Evolutionary conservation across 2,113 vertebrate genomes (phyloP).

Genomic region (Paradoxurus hermaphroditus): DNA sequence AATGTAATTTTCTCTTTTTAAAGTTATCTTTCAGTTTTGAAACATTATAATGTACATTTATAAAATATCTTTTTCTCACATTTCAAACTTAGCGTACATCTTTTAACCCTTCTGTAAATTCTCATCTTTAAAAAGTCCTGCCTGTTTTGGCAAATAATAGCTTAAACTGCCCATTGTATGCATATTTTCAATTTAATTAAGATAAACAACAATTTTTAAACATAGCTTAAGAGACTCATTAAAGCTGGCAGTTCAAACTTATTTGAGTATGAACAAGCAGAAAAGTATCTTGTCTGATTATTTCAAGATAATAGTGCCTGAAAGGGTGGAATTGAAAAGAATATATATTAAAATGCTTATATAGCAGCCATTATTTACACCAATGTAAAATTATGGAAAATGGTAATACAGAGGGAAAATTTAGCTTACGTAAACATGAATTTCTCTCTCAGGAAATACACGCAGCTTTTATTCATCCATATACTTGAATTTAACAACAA

Average conservation of each 20-base stretch:
- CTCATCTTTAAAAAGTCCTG: constrained; percentile 4
- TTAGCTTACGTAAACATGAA: constrained; percentile 22
- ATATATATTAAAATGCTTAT: constrained; percentile 57
- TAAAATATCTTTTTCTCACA: background rate
- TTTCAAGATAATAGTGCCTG: constrained; percentile 39
- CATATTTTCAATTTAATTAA: constrained; percentile 43
- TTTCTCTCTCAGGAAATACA: constrained; percentile 61
- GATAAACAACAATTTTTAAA: constrained; percentile 30
- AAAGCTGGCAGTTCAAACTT: constrained; percentile 32
- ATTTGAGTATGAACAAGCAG: background rate
- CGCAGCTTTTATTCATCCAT: background rate
- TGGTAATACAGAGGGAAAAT: constrained; percentile 34
- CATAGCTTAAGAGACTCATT: background rate
- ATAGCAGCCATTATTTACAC: constrained; percentile 49
- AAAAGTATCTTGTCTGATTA: constrained; percentile 49
- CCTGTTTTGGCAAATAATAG: constrained; percentile 12
- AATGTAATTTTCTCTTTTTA: background rate
- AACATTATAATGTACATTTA: background rate
- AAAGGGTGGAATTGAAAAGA: constrained; percentile 41
- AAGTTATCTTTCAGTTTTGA: constrained; percentile 48
- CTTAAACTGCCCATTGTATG: background rate
- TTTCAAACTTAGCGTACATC: background rate
- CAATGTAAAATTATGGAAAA: constrained; percentile 56
- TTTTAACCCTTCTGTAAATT: constrained; percentile 34
- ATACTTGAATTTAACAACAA: constrained; percentile 3